These are phyloP conservation scores for Lasaia peninsularis DNA, from an alignment of 1,140 invertebrate species.

Conservation along the genomic window DNA sequence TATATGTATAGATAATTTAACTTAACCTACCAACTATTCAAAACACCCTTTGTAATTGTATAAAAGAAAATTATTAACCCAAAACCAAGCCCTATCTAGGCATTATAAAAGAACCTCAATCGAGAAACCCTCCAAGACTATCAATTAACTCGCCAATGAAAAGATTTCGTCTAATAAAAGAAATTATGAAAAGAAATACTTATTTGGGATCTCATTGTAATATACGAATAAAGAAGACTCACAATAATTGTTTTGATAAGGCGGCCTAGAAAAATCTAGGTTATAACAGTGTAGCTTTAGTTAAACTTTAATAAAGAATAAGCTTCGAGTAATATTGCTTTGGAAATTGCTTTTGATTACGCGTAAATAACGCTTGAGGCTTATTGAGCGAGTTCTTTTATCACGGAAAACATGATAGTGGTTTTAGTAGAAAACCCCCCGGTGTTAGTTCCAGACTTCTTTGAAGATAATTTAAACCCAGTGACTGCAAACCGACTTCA, in stretches of 20 bases:
- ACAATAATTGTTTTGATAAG: constrained; percentile 7
- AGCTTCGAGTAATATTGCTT: too few relatives aligned
- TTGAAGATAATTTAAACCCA: too few relatives aligned
- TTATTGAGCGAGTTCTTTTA: too few relatives aligned
- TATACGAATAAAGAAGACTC: not conserved
- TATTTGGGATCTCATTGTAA: not conserved
- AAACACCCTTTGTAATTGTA: not conserved
- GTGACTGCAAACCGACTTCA: too few relatives aligned
- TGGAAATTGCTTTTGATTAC: too few relatives aligned
- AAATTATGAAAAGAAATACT: constrained; percentile 8
- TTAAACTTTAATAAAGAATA: not conserved
- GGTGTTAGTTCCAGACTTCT: too few relatives aligned
- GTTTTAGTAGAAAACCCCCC: too few relatives aligned
- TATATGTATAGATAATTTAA: too few relatives aligned
- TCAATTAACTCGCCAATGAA: not conserved
- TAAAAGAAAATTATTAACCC: not conserved
- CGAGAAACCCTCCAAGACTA: not conserved
- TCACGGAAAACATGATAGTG: too few relatives aligned
- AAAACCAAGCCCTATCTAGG: not conserved
- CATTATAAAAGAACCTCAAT: not conserved
- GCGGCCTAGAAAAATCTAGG: constrained; percentile 1
- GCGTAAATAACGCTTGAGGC: too few relatives aligned
- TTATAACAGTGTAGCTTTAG: not conserved
- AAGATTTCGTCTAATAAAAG: not conserved
- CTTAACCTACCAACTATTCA: not conserved